Conservation (phyloP, 2,888 invertebrate species). For the Dryobota labecula region DNA sequence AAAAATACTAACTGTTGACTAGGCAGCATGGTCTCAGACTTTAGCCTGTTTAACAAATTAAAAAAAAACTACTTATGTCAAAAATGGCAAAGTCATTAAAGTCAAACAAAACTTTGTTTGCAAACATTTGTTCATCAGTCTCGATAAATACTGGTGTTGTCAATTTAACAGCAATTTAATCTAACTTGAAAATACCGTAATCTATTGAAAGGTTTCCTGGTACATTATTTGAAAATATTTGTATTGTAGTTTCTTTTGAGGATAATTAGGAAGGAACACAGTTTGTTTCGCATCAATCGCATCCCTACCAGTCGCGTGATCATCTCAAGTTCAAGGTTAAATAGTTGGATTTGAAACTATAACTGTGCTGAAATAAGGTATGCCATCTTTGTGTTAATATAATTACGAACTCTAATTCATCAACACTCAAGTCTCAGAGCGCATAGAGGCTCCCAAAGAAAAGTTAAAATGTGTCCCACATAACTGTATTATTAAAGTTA, state of each 20-base stretch:
- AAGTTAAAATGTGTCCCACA: constrained; percentile 14
- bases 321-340: constrained; percentile 78
- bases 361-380: constrained; percentile 32
- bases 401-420: not conserved
- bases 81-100: constrained; percentile 31
- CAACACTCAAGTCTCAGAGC: not conserved
- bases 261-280: not conserved
- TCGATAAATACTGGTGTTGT: constrained; percentile 7
- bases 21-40: too few species aligned
- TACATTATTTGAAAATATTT: constrained; percentile 2
- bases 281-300: constrained; percentile 17
- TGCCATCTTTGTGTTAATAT: not conserved
- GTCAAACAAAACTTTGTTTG: constrained; percentile 52
- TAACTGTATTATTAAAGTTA: constrained; percentile 51
- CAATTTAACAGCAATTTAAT: constrained; percentile 33
- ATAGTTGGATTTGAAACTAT: constrained; percentile 20
- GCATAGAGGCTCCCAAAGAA: not conserved
- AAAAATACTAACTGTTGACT: too few species aligned
- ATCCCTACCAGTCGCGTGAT: constrained; percentile 63
- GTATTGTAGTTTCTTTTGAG: constrained; percentile 12
- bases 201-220: constrained; percentile 15
- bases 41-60: too few species aligned
- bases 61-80: too few species aligned
- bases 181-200: constrained; percentile 8
- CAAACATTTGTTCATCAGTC: constrained; percentile 50